Percentiles rank a stretch among this genome's conserved stretches.
phyloP scores from a whole-genome alignment of 2,113 vertebrate species.

The Bagarius yarrelli region DNA sequence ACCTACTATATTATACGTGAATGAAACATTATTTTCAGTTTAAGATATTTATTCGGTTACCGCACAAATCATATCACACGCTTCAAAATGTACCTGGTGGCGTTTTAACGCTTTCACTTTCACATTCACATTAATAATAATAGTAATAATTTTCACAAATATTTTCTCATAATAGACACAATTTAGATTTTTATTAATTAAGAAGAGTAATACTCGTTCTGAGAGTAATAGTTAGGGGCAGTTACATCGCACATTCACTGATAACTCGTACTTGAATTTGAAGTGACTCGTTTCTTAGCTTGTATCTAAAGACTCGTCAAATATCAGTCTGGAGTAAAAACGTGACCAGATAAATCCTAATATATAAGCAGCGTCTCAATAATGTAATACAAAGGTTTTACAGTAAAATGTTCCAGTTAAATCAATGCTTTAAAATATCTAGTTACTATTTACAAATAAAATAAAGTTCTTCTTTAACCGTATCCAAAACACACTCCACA shows the following conservation, averaged over 20 bases:
- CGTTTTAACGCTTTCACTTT: background rate
- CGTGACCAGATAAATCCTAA: background rate
- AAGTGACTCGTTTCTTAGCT: background rate
- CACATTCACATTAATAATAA: background rate
- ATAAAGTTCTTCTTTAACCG: background rate
- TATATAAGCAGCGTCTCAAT: background rate
- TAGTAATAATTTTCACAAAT: background rate
- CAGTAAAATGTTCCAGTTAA: background rate
- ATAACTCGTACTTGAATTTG: background rate
- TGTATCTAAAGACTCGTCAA: background rate
- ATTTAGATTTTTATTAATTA: too few species aligned
- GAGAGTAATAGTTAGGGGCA: background rate
- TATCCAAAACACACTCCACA: background rate
- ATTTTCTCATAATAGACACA: background rate
- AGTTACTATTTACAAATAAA: background rate
- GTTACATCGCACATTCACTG: background rate
- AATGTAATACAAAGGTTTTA: background rate
- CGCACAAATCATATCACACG: background rate
- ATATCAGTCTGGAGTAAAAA: background rate
- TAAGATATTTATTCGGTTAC: background rate
- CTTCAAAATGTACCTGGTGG: background rate
- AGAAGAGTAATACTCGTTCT: too few species aligned
- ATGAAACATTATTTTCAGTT: background rate
- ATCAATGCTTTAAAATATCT: background rate
- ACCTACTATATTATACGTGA: background rate